Base-by-base conservation (phyloP, 2,113 vertebrate species). In the Hyla sarda region DNA sequence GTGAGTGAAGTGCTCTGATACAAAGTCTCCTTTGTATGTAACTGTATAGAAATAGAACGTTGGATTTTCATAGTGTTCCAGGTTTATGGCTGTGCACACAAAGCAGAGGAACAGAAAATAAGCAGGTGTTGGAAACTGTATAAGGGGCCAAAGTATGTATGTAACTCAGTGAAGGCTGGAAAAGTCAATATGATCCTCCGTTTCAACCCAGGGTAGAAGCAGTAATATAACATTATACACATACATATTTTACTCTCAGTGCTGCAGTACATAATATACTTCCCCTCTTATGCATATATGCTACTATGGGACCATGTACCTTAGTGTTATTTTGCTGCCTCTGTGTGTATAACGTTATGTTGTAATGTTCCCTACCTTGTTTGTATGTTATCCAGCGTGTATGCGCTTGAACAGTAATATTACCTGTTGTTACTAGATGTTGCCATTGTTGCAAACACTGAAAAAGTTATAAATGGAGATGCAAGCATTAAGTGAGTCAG, bases 11-110 rank as follows among this genome's bases (percentile, higher is more conserved):
- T 48, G 37, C 56, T 41, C 30, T 30, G 0, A 72, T 34, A 72
- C 83, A 85, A 77, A 77, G 73, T 76, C 73, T 23, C 45, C 65
- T 52, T 85, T 67, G 56, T 77, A 52, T 21, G 50, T n/a, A 32
- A 30, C 45, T 48, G 9, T 60, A 21, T 73, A 50, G 28, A 54
- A 54, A 72, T 19, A 58, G 32, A 77, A 77, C n/a, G 73, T 58
- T 17, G 71, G 37, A 16, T 71, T 75, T 32, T 23, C 72, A 75
- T 25, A 56, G 37, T 74, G n/a, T 74, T 58, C 48, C 48, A 74
- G 30, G 32, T 74, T 74, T 74, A 41, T 52, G 21, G 52, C 67
- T 34, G 34, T 4, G 16, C 30, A 60, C 82, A 82, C 48, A 19
- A 11, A 21, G n/a, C 23, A 19, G 50, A 30, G 45, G 73, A 52